Evolutionary conservation across 2,113 vertebrate species (phyloP), one percentile per base, ranked within the genome.

Genomic region (Madoqua kirkii): DNA sequence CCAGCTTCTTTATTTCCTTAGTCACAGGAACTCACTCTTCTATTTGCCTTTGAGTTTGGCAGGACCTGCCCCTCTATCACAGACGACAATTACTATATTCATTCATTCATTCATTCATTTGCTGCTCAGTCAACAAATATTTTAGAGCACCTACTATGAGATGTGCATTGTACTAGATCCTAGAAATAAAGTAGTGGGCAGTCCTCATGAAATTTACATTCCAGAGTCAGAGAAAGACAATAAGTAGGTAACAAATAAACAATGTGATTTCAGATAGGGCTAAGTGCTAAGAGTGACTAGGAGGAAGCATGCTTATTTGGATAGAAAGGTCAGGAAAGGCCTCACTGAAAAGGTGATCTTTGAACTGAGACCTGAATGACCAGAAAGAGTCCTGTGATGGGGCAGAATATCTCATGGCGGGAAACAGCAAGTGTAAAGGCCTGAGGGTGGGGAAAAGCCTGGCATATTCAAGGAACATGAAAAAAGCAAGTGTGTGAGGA

Each of bases 101-200:
- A 96, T 94, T 94, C 40, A 88, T 87, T 60, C 48, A 71, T 45
- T 33, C 48, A 87, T 88, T 89, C 21, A 23, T 96, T 97, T 95
- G 27, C 54, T 95, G 27, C 54, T 93, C 48, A 90, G 14, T 71
- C 55, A 81, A 86, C 57, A 94, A 85, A 91, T 87, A 93, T 54
- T 97, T 87, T 88, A 17, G 83, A 93, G 9, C 16, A 79, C 40
- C 33, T 92, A 86, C 76, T 57, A 29, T 57, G 17, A 93, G 45
- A 17, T 16, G 64, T 6, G 36, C 16, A 50, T 89, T 88, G 43
- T 92, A 54, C 12, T 94, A 86, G 67, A 93, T 83, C 79, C 52
- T 83, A 40, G 82, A 91, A 27, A 79, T 48, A 88, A 9, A 45
- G 29, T 74, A 55, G 40, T 76, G 19, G 40, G 13, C 6, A n/a